Conservation (phyloP, 2,888 invertebrate genomes). For the Eilema depressum region DNA sequence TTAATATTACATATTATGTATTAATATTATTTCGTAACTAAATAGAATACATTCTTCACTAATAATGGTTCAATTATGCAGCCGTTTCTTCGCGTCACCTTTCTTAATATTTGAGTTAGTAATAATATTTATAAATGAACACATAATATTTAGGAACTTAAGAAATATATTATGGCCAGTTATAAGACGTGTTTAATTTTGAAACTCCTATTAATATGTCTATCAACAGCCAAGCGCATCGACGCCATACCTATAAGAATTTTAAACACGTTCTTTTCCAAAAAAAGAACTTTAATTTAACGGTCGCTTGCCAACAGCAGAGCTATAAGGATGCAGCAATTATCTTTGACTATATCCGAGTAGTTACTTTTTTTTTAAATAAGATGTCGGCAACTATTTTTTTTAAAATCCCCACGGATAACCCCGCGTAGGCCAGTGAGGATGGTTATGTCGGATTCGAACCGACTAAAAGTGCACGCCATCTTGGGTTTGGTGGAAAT, state of each 20-base stretch:
- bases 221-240: conserved; percentile 54
- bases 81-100: not conserved
- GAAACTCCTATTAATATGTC: conserved; percentile 50
- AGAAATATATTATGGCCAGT: not conserved
- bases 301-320: not conserved
- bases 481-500: too few relatives aligned
- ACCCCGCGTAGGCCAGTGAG: too few relatives aligned
- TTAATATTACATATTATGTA: not conserved
- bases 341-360: not conserved
- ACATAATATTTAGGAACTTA: not conserved
- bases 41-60: not conserved
- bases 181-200: not conserved
- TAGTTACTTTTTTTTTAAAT: not conserved
- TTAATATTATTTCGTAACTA: not conserved
- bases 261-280: not conserved
- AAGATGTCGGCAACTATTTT: not conserved
- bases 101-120: not conserved
- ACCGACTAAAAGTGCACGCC: too few relatives aligned
- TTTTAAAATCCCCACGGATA: too few relatives aligned
- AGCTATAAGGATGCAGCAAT: conserved; percentile 1
- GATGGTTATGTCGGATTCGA: too few relatives aligned
- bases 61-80: not conserved
- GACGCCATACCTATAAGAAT: conserved; percentile 28
- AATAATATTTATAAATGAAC: not conserved
- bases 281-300: conserved; percentile 1